Conservation (phyloP, 2,888 invertebrate genomes). For the Caenorhabditis zanzibari region DNA sequence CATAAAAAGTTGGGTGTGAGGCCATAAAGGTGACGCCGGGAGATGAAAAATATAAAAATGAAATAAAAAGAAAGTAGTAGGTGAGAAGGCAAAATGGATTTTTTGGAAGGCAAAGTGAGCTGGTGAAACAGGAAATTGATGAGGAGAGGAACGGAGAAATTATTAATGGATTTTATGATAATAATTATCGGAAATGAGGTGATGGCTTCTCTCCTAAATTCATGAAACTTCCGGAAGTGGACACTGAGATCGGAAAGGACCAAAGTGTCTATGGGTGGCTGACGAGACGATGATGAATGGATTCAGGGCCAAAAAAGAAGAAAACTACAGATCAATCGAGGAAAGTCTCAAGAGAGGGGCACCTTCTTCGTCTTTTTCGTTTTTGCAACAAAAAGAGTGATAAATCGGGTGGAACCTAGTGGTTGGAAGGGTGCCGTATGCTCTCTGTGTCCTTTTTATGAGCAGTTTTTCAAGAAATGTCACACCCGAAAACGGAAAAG, state of each 20-base stretch:
- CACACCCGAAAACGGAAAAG: background rate
- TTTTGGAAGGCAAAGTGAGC: background rate
- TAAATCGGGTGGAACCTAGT: slow-evolving; percentile 32
- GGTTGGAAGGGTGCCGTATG: background rate
- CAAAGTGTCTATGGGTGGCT: slow-evolving; percentile 53
- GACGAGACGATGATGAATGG: slow-evolving; percentile 66
- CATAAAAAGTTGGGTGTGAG: slow-evolving; percentile 36
- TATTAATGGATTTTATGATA: slow-evolving; percentile 28
- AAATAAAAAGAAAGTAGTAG: slow-evolving; percentile 41
- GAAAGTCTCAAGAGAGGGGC: slow-evolving; percentile 32
- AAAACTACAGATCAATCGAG: slow-evolving; percentile 39
- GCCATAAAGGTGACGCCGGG: slow-evolving; percentile 20
- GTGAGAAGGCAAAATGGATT: slow-evolving; percentile 2
- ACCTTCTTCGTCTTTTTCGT: slow-evolving; percentile 19
- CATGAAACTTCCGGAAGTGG: slow-evolving; percentile 48
- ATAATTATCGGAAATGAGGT: slow-evolving; percentile 33
- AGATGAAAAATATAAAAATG: slow-evolving; percentile 53
- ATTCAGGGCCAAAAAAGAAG: slow-evolving; percentile 8
- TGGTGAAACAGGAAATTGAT: slow-evolving; percentile 9
- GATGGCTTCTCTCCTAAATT: slow-evolving; percentile 14
- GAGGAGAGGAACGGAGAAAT: background rate
- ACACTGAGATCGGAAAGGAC: background rate
- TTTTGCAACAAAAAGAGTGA: slow-evolving; percentile 53
- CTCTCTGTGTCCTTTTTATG: slow-evolving; percentile 32
- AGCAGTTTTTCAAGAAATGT: slow-evolving; percentile 14